Base-by-base conservation (phyloP, 2,113 vertebrate genomes). In the Tyto alba region DNA sequence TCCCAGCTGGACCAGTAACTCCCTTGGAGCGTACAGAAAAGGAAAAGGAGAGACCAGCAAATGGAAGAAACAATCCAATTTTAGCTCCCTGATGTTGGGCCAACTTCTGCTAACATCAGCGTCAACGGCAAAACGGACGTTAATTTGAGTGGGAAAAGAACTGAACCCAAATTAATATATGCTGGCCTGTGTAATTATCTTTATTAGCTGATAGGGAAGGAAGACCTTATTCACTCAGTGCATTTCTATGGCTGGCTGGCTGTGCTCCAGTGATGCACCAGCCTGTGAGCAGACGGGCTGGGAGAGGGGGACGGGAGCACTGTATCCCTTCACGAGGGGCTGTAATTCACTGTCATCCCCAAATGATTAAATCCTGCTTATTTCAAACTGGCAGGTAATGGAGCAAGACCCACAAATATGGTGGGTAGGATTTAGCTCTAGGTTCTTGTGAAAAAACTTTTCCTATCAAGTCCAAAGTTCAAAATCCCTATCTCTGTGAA, bases 171-270 rank as follows among this genome's bases (percentile, higher is more conserved):
- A 91, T 85, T 85, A 95, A 72, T 92, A 79, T 81, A 62, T 0
- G 2, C 71, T 95, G 67, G 89, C 91, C 89, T 94, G 66, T 94
- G 89, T 92, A 85, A 96, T 96, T 95, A 92, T 88, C 81, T 89
- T 92, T 95, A 94, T 96, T 95, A 95, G 69, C 59, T 95, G 89
- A 85, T 89, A 75, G 86, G 80, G 86, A 88, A 95, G 87, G 94
- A 95, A 94, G 86, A 87, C 66, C 77, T 94, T 76, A 68, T 56
- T 95, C 87, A 48, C 66, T 93, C 62, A 45, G 6, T 69, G 85
- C 81, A 85, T 96, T 95, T 94, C 87, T 76, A 6, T 64, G 91
- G 87, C 87, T 94, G 69, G 74, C 86, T 95, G 96, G 91, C 93
- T 79, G 48, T 15, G 66, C 62, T 95, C 95, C 95, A 95, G 93